Evolutionary conservation across 2,888 invertebrate species (phyloP), one percentile per base, ranked within the genome.

Genomic region (Epistrophe eligans): DNA sequence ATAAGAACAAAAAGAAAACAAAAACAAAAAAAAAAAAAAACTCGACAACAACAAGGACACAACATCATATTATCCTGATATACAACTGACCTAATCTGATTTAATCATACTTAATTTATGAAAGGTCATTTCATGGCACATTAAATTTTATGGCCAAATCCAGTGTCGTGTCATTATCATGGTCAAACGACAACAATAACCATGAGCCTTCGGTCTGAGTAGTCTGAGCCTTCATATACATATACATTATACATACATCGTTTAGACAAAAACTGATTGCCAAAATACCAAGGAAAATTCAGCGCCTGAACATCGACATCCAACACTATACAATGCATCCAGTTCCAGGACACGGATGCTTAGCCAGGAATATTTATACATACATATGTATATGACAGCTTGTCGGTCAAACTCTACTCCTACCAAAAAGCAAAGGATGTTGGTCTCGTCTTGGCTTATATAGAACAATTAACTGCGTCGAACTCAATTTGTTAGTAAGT

Each of bases 91-190:
- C 87, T 87, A 79, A 87, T 87, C 87, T 87, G 87, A 87, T 87
- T 87, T 87, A 87, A 87, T 87, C 87, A 87, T 87, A 87, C 87
- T 87, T 83, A 87, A 87, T 87, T 87, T 87, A 87, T 87, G 87
- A 87, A 87, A 87, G 83, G 87, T 87, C 87, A 79, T 87, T 87
- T 87, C 83, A 87, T 83, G 87, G 83, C 67, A 76, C 87, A 87
- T 87, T 87, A 87, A 79, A 74, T 83, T 87, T 87, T 79, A 87
- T 83, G 87, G 66, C 70, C 50, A 83, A 87, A 87, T 87, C 83
- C 87, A 87, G 87, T 87, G 87, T 87, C 83, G 83, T 87, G 87
- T 87, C 83, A 87, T 87, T 87, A 87, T 87, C 87, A 83, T 87
- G 79, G 87, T 79, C 87, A 87, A 87, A 87, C 50, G 87, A 79